Percentiles rank a stretch among this genome's conserved stretches.
These are phyloP conservation scores for Erynnis tages DNA, from an alignment of 2,888 invertebrate species.

Conservation along the genomic window DNA sequence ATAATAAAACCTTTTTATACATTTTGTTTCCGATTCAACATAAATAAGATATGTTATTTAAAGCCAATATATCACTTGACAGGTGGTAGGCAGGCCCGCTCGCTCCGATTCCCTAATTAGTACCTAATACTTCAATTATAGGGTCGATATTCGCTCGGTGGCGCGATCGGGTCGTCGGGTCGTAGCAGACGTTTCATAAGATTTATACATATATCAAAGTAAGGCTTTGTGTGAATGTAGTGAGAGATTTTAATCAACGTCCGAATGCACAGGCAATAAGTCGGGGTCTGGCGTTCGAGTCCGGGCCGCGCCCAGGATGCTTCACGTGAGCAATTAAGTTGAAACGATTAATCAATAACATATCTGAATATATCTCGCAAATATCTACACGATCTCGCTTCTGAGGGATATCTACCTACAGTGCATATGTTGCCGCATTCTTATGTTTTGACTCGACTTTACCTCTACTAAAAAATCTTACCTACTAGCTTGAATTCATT, in stretches of 20 bases:
- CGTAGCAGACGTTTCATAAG: conserved; percentile 66
- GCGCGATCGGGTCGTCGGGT: conserved; percentile 46
- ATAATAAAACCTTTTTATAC: conserved; percentile 76
- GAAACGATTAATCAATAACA: conserved; percentile 52
- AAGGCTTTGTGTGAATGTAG: conserved; percentile 75
- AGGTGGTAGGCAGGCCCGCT: conserved; percentile 71
- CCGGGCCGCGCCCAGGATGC: conserved; percentile 49
- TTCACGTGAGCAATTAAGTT: conserved; percentile 47
- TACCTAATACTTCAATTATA: conserved; percentile 42
- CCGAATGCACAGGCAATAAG: conserved; percentile 50
- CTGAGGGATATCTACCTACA: conserved; percentile 20
- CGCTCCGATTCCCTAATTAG: conserved; percentile 42
- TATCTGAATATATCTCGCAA: conserved; percentile 37
- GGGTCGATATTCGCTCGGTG: conserved; percentile 41
- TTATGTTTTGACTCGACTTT: background rate
- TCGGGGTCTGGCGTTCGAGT: conserved; percentile 48
- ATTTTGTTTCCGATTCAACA: conserved; percentile 80
- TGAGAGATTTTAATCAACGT: conserved; percentile 79
- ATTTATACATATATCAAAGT: conserved; percentile 79
- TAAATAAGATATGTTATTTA: conserved; percentile 83
- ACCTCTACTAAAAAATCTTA: background rate
- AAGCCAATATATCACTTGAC: conserved; percentile 81
- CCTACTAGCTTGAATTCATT: too few relatives aligned
- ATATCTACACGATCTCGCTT: conserved; percentile 30
- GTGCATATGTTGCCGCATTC: background rate